Base-by-base conservation (phyloP, 2,888 invertebrate species). In the Machimus atricapillus region DNA sequence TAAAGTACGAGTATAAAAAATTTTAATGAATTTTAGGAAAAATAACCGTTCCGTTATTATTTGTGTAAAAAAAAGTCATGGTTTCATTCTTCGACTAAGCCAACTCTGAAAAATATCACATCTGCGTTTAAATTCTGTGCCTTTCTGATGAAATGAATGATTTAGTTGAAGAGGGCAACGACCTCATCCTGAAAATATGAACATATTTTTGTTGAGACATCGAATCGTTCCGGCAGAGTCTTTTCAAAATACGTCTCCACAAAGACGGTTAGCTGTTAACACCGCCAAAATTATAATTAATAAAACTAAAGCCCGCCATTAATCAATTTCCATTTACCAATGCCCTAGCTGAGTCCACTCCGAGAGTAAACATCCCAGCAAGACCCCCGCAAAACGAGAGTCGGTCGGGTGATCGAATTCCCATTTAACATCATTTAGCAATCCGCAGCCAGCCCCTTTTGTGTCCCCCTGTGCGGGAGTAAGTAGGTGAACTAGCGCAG, bases 341-440 rank as follows among this genome's bases (percentile, higher is more conserved):
- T 31, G 31, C 56, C 56, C 66, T 23, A 19, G 34, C n/a, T 40
- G 27, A 81, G 66, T 66, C 56, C 86, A 86, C 58, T 66, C n/a
- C 12, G 40, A 5, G 73, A 79, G 66, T 78, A 73, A 79, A 79
- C 85, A 85, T 19, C 74, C 52, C 78, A 43, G 34, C 43, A 86
- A 73, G 81, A 37, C 58, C 46, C 58, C 78, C 52, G 12, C 74
- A 34, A 40, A 78, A 79, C 46, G 78, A 78, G 78, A 78, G 74
- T 66, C n/a, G 14, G 82, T 83, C 82, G 85, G 58, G 66, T 79
- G 86, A 86, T 86, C 66, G 86, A 86, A 86, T 86, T 86, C 86
- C 86, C 86, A 86, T 86, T 86, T 86, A 86, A 81, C 86, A 81
- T 66, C 73, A 79, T 81, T 86, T 79, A 86, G 40, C 86, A 78